Base-by-base conservation (phyloP, 2,888 invertebrate species). In the Drosophila stalkeri region DNA sequence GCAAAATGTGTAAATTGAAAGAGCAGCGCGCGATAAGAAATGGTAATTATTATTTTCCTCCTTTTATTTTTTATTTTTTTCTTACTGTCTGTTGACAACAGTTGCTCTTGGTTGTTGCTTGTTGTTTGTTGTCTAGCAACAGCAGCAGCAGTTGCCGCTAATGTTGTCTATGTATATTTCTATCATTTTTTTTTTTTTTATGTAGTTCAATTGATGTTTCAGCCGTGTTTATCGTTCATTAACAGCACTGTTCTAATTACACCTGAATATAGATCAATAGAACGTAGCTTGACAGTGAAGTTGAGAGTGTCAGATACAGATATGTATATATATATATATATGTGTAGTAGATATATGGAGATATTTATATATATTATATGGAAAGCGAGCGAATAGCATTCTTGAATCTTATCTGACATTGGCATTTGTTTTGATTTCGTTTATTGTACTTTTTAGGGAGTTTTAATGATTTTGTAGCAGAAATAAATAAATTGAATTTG, bases 1-100 rank as follows among this genome's bases (percentile, higher is more conserved):
- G 54, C 61, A 33, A 68, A 68, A 67, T 67, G 89, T 89, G 87
- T 72, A 84, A 89, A 84, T 84, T 84, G 79, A 73, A 88, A 73
- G 68, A 61, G 44, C 65, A n/a, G 49, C 49, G 49, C 49, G 18
- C 65, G 83, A 85, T 85, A 85, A 86, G 89, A 89, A 79, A 74
- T 83, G 69, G 69, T 80, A 81, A 86, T 79, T 52, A 51, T 61
- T 56, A 47, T 49, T 52, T 35, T 23, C 9, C 37, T 54, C 23
- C 35, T 37, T 23, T 35, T 14, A 3, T 7, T 7, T 18, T 18
- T 33, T 18, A 20, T 14, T 3, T 7, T 7, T 18, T 18, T 33
- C 12, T 33, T 18, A 3, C 44, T n/a, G 9, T n/a, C 56, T 47
- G 33, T 20, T 64, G 64, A 62, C 63, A 47, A 76, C 63, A 75